Evolutionary conservation across 2,888 invertebrate species (phyloP).

Genomic region (Athalia circularis): DNA sequence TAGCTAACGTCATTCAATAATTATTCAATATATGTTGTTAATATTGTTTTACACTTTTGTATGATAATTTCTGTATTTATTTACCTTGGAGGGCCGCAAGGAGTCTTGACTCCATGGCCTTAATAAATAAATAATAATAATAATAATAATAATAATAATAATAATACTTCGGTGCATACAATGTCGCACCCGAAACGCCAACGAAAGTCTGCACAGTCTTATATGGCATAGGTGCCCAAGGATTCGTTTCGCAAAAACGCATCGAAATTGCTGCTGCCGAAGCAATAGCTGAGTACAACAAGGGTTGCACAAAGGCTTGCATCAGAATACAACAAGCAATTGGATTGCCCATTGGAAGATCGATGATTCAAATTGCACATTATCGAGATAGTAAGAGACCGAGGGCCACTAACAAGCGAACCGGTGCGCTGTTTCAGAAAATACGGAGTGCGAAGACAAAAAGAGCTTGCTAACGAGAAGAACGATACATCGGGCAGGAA

Average conservation of each 20-base stretch:
- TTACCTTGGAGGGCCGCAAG: too few species aligned
- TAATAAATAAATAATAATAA: too few species aligned
- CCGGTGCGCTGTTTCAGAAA: constrained; percentile 1
- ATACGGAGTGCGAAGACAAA: constrained; percentile 13
- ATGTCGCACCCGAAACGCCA: constrained; percentile 50
- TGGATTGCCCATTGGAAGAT: constrained; percentile 2
- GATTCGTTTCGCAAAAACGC: constrained; percentile 45
- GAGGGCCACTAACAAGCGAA: neutral
- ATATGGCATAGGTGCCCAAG: constrained; percentile 50
- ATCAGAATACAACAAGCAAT: constrained; percentile 3
- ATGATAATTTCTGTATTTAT: too few species aligned
- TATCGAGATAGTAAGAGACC: neutral
- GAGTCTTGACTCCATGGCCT: too few species aligned
- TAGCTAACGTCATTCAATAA: too few species aligned
- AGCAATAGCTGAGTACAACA: constrained; percentile 44
- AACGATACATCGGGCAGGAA: neutral
- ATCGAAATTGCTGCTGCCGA: constrained; percentile 47
- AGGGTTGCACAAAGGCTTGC: constrained; percentile 9
- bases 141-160: too few species aligned
- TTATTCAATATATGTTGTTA: too few species aligned
- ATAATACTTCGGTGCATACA: too few species aligned
- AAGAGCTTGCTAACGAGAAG: constrained; percentile 10
- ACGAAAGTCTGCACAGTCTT: constrained; percentile 48
- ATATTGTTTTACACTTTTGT: too few species aligned
- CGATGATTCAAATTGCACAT: constrained; percentile 1